Evolutionary conservation across 2,888 invertebrate genomes (phyloP).

Genomic region (Callosobruchus maculatus): DNA sequence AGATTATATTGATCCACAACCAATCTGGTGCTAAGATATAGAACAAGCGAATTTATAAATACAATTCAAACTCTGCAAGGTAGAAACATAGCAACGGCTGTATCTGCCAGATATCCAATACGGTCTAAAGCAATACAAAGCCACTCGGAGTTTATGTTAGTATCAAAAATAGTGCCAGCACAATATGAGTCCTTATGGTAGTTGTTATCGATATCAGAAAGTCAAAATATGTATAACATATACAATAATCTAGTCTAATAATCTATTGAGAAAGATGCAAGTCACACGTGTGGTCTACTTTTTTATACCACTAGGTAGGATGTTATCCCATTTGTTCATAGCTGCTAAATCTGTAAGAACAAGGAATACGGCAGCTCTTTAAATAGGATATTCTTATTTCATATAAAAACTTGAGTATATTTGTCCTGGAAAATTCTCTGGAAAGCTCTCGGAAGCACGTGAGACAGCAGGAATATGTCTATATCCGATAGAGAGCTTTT

Average conservation of each 20-base stretch:
- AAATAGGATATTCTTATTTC: too few relatives aligned
- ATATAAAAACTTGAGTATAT: background rate
- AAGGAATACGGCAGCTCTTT: too few relatives aligned
- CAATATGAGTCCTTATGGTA: too few relatives aligned
- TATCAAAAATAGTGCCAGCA: slow-evolving; percentile 92
- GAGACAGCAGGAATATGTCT: background rate
- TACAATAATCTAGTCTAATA: too few relatives aligned
- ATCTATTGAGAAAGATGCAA: too few relatives aligned
- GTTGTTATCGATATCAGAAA: too few relatives aligned
- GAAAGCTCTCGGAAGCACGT: background rate
- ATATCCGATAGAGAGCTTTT: background rate
- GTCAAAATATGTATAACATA: too few relatives aligned
- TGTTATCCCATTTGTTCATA: too few relatives aligned
- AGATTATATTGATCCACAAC: slow-evolving; percentile 42
- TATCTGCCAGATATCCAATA: slow-evolving; percentile 66
- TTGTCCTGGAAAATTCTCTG: background rate
- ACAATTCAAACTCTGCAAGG: slow-evolving; percentile 89
- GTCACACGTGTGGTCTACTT: too few relatives aligned
- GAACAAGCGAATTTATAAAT: slow-evolving; percentile 87
- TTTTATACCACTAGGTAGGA: too few relatives aligned
- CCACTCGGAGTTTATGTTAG: slow-evolving; percentile 92
- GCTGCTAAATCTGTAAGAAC: too few relatives aligned
- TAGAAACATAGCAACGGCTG: slow-evolving; percentile 72
- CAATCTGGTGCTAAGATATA: slow-evolving; percentile 72
- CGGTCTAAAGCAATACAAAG: slow-evolving; percentile 78